phyloP scores from a whole-genome alignment of 2,797 vertebrate genomes.

The Valencia hispanica region DNA sequence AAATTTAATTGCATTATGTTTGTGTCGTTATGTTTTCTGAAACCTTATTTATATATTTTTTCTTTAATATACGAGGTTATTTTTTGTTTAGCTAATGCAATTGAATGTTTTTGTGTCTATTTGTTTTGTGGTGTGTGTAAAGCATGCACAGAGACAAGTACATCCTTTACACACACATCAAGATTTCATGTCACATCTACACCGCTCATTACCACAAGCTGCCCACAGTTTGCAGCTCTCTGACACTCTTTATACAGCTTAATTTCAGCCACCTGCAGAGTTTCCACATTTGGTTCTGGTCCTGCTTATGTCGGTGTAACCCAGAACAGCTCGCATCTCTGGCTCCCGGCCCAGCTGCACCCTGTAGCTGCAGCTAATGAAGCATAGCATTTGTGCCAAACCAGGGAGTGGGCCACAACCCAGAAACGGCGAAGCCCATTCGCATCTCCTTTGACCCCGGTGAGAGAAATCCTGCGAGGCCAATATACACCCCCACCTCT shows the following conservation, averaged over 20 bases:
- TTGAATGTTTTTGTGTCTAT: background rate
- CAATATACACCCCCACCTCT: constrained; percentile 71
- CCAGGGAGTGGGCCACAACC: constrained; percentile 61
- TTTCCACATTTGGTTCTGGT: constrained; percentile 65
- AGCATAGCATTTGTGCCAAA: constrained; percentile 68
- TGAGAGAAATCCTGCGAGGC: constrained; percentile 68
- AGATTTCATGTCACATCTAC: constrained; percentile 44
- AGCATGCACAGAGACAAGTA: constrained; percentile 1
- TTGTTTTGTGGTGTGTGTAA: background rate
- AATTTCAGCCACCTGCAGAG: constrained; percentile 73
- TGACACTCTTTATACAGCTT: constrained; percentile 46
- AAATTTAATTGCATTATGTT: no score
- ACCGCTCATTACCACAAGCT: constrained; percentile 32
- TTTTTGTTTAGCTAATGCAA: background rate
- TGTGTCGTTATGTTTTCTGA: background rate
- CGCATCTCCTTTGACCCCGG: constrained; percentile 68
- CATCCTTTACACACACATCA: constrained; percentile 18
- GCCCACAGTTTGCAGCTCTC: constrained; percentile 45
- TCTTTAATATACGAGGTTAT: background rate
- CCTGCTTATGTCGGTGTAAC: constrained; percentile 67
- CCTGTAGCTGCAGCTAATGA: constrained; percentile 75
- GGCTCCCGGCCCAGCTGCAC: constrained; percentile 68
- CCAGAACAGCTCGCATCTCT: constrained; percentile 69
- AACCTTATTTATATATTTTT: background rate
- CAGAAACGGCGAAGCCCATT: constrained; percentile 51